These are phyloP conservation scores for Premnoplex brunnescens DNA, from an alignment of 2,797 vertebrate genomes.

Conservation along the genomic window DNA sequence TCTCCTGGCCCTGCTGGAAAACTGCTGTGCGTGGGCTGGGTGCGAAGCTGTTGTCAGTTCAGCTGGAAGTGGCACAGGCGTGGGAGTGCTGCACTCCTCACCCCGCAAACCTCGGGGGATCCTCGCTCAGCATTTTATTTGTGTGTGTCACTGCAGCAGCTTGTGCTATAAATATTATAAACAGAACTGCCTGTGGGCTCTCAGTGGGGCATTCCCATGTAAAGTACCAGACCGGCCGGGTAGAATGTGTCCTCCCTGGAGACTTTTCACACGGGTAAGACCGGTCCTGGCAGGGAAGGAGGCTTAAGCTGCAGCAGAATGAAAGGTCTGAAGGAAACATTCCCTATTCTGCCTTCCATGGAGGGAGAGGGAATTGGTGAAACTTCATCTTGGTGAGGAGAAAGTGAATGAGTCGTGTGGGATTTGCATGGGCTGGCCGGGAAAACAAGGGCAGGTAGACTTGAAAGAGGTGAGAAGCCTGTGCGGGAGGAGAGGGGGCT, in stretches of 20 bases:
- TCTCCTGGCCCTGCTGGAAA: background rate
- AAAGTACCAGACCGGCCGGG: background rate
- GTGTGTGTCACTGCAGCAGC: background rate
- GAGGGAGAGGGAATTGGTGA: background rate
- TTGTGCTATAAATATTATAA: background rate
- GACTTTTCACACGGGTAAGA: background rate
- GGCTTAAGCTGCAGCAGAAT: background rate
- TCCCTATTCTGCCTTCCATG: rapidly evolving
- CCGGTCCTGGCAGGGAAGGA: background rate
- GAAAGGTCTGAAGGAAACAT: background rate
- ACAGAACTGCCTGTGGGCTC: background rate
- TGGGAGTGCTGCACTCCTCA: background rate
- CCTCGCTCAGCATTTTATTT: rapidly evolving
- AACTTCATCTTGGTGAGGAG: background rate
- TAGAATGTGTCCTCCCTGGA: background rate
- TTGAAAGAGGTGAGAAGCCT: background rate
- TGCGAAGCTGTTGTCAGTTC: background rate
- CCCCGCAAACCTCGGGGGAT: background rate
- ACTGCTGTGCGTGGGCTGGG: background rate
- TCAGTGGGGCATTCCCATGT: background rate
- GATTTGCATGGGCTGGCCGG: background rate
- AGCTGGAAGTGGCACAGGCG: background rate
- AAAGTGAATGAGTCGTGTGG: background rate
- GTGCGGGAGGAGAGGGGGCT: background rate
- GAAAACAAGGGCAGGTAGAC: background rate